Evolutionary conservation across 1,140 invertebrate species (phyloP), one percentile per base, ranked within the genome.

Genomic region (Lepidurus apus): DNA sequence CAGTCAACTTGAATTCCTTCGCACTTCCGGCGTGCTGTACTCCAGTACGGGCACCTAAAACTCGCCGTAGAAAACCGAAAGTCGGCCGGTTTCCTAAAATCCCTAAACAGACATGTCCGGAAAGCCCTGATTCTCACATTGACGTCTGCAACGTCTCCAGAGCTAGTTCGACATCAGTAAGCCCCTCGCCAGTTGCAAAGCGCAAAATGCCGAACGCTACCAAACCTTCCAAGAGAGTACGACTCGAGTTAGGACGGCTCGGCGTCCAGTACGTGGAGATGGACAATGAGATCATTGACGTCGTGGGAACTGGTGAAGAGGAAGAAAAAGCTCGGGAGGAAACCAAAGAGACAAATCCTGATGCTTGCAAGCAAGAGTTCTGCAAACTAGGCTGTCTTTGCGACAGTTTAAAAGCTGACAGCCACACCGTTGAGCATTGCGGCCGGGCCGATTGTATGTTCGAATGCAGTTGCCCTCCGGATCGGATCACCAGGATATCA

Each of bases 351-450:
- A 7, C 45, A 47, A 47, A 47, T 11, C 11, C 5, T 17, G 75
- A 34, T n/a, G 75, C 43, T 7, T 76, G 75, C n/a, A 11, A 47
- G 43, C 11, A 45, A n/a, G n/a, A 26, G 24, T 77, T 77, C 43
- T 77, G 76, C 21, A 11, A 65, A 24, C 43, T 77, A 47, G 76
- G 76, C 26, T 77, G 76, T 8, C 13, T 77, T 17, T 77, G 76
- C 42, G 76, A 77, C 21, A 77, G 24, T 11, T 26, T 77, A 21
- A 1, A 7, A n/a, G 42, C 45, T n/a, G 21, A 42, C 7, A 77
- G 21, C 26, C 45, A 65, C 53, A 13, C 43, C 7, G 6, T 77
- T 8, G 43, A 77, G 76, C 76, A 77, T 47, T 77, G 76, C 42
- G 44, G 42, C 34, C 17, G 45, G 13, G 24, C 76, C 17, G 76